These are phyloP conservation scores for Ips nitidus DNA, from an alignment of 1,140 invertebrate species.

Conservation along the genomic window DNA sequence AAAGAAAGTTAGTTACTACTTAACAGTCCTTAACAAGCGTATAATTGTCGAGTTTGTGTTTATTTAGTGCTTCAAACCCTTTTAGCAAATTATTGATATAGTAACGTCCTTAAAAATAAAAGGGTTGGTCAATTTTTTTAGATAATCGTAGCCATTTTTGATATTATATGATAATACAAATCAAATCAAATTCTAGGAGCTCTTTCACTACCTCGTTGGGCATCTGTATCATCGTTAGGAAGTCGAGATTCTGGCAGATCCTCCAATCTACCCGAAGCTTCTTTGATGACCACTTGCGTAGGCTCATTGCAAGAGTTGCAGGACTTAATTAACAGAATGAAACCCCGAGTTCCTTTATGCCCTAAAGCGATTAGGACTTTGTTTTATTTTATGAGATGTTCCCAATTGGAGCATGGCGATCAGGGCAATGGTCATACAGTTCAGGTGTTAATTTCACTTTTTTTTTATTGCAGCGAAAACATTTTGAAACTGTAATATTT, in stretches of 20 bases:
- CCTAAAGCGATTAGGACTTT: conserved; percentile 72
- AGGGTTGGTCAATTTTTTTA: no score
- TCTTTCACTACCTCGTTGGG: conserved; percentile 80
- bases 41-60: no score
- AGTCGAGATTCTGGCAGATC: conserved; percentile 53
- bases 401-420: conserved; percentile 66
- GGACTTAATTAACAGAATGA: conserved; percentile 68
- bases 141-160: no score
- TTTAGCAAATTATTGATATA: no score
- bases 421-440: conserved; percentile 43
- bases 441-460: conserved; percentile 28
- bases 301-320: conserved; percentile 76
- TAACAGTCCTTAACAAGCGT: no score
- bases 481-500: neutral
- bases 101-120: no score
- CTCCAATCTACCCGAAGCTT: conserved; percentile 61
- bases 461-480: neutral
- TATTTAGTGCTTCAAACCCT: no score
- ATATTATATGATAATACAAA: no score
- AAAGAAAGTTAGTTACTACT: no score
- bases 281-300: conserved; percentile 83
- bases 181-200: conserved; percentile 59
- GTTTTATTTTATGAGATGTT: conserved; percentile 91
- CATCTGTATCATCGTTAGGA: conserved; percentile 74
- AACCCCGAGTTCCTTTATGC: conserved; percentile 61